Conservation (phyloP, 2,888 invertebrate species). For the Torymus aiolomorphi region DNA sequence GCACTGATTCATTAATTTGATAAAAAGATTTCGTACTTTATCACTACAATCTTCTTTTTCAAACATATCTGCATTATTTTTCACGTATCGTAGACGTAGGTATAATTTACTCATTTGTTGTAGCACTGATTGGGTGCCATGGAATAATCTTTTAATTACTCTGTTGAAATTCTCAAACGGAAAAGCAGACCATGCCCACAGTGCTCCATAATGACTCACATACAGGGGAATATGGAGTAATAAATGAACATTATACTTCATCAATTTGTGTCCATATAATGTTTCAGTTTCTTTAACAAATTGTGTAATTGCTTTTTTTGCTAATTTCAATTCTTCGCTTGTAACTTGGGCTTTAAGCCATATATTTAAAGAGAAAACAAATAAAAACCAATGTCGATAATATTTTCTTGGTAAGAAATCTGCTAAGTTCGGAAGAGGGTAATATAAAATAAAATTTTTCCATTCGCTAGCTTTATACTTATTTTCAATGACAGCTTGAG, state of each 20-base stretch:
- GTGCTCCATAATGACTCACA: slow-evolving; percentile 5
- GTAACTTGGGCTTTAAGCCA: neutral
- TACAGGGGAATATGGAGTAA: too few relatives aligned
- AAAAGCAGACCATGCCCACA: slow-evolving; percentile 34
- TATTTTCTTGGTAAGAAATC: neutral
- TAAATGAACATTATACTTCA: too few relatives aligned
- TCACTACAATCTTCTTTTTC: too few relatives aligned
- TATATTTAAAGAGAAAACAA: neutral
- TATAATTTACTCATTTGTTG: too few relatives aligned
- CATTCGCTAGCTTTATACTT: too few relatives aligned
- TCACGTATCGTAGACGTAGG: too few relatives aligned
- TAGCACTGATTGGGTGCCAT: too few relatives aligned
- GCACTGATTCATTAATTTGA: too few relatives aligned
- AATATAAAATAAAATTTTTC: slow-evolving; percentile 2
- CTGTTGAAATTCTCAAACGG: slow-evolving; percentile 39
- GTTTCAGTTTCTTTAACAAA: slow-evolving; percentile 14
- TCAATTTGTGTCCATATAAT: slow-evolving; percentile 14
- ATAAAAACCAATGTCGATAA: too few relatives aligned
- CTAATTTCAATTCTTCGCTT: neutral
- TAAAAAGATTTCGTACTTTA: too few relatives aligned
- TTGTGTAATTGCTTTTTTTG: neutral
- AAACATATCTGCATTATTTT: too few relatives aligned
- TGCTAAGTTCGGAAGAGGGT: neutral
- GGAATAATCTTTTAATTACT: slow-evolving; percentile 1
- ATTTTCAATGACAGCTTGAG: neutral